Evolutionary conservation across 2,888 invertebrate species (phyloP), one percentile per base, ranked within the genome.

Genomic region (Homarus gammarus): DNA sequence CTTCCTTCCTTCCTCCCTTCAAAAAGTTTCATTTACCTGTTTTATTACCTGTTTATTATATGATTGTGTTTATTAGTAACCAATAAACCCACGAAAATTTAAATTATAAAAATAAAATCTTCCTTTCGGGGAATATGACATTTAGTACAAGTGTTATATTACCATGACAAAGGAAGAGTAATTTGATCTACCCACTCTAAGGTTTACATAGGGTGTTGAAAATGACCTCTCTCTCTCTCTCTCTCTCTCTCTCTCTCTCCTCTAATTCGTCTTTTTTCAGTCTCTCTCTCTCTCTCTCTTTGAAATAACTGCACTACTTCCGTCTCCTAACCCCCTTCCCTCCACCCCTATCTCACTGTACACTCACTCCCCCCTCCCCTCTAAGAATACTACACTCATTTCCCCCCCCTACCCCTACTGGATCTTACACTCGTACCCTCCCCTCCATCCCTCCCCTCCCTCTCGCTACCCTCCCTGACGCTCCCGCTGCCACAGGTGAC

Each of bases 401-500:
- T 27, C 38, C 27, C 77, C 27, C 8, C 22, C 15, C 44, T 49
- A 0, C 18, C 27, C 31, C 27, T 1, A 27, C 15, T 8, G 2
- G 6, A 15, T 38, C 49, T 31, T 77, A 40, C 49, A 2, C n/a
- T 31, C 31, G 10, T 8, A 15, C 18, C 18, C 18, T n/a, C 18
- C 27, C 18, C 72, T 33, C 3, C 36, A 27, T 22, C 49, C 33
- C 12, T 36, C 31, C 22, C 38, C 68, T 83, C 70, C 27, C 31
- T 40, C 31, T 40, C 38, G n/a, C 27, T 38, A 27, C n/a, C 27
- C n/a, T 51, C 36, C 12, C 56, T 0, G n/a, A n/a, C n/a, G n/a
- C n/a, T n/a, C n/a, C n/a, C n/a, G n/a, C n/a, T n/a, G 5, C 38
- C 5, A 22, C 87, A 91, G 91, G 91, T 18, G 84, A 88, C 51